A percentile compares a stretch with the other conserved stretches of the same genome.
These are phyloP conservation scores for Agapornis canus DNA, from an alignment of 2,797 vertebrate species.

Conservation along the genomic window DNA sequence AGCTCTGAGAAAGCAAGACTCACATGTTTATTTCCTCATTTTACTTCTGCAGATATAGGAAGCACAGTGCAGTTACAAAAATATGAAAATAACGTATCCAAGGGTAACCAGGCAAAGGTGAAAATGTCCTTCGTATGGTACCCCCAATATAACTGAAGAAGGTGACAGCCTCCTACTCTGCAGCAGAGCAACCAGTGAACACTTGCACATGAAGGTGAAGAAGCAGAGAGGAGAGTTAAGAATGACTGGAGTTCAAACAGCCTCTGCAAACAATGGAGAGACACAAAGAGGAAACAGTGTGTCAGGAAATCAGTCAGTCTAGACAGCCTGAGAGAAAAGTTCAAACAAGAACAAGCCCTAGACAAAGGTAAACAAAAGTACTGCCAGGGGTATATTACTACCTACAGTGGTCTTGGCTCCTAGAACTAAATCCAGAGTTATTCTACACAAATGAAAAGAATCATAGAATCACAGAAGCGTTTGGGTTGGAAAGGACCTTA, in stretches of 20 bases:
- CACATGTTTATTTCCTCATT: neutral
- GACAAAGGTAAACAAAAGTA: conserved; percentile 26
- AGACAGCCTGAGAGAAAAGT: neutral
- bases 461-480: neutral
- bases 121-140: neutral
- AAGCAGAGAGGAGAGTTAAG: neutral
- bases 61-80: neutral
- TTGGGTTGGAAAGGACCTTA: neutral
- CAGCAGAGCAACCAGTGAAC: neutral
- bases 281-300: neutral
- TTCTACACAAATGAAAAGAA: neutral
- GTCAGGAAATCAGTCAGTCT: neutral
- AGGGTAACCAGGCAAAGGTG: neutral
- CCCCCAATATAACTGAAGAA: neutral
- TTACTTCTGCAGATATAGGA: neutral
- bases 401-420: neutral
- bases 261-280: neutral
- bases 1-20: neutral
- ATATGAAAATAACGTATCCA: neutral
- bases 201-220: neutral
- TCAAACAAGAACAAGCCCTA: neutral
- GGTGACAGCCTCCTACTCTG: neutral
- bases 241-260: neutral
- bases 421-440: neutral
- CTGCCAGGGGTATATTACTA: neutral